These are phyloP conservation scores for Mastomys coucha DNA, from an alignment of 2,113 vertebrate genomes.

Conservation along the genomic window DNA sequence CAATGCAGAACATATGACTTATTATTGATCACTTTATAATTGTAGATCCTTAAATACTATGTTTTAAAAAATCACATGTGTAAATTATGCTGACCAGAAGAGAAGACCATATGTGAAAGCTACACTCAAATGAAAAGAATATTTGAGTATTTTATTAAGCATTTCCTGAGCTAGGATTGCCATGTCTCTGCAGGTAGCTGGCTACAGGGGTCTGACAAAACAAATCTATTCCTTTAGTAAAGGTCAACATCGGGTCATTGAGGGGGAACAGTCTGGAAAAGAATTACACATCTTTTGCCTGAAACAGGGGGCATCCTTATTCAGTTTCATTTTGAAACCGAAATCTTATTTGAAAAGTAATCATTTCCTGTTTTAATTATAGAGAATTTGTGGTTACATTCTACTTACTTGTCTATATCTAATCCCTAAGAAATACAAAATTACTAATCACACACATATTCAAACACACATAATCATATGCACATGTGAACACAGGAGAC, in stretches of 20 bases:
- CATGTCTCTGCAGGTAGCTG: constrained; percentile 93
- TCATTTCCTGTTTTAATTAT: constrained; percentile 79
- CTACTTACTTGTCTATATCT: constrained; percentile 75
- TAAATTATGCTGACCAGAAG: constrained; percentile 77
- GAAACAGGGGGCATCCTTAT: constrained; percentile 86
- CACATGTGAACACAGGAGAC: not conserved
- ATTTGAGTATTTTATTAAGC: constrained; percentile 86
- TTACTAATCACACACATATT: constrained; percentile 67
- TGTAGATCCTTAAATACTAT: constrained; percentile 62
- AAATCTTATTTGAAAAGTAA: constrained; percentile 87
- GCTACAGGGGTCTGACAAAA: constrained; percentile 92
- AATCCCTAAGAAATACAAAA: not conserved
- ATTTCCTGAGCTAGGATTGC: constrained; percentile 90
- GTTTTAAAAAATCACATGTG: constrained; percentile 65
- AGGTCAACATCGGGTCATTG: constrained; percentile 91
- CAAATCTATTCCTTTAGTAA: constrained; percentile 92
- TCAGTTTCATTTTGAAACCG: constrained; percentile 78
- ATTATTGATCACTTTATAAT: constrained; percentile 6
- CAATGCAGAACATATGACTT: not conserved
- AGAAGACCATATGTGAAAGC: constrained; percentile 80
- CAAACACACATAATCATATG: constrained; percentile 40
- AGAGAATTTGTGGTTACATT: constrained; percentile 76
- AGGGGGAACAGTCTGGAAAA: constrained; percentile 85
- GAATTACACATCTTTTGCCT: constrained; percentile 68
- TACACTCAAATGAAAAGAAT: constrained; percentile 83